A percentile compares a stretch with the other conserved stretches of the same genome.
Evolutionary conservation across 2,888 invertebrate species (phyloP).

Genomic region (Lasioglossum lativentre): DNA sequence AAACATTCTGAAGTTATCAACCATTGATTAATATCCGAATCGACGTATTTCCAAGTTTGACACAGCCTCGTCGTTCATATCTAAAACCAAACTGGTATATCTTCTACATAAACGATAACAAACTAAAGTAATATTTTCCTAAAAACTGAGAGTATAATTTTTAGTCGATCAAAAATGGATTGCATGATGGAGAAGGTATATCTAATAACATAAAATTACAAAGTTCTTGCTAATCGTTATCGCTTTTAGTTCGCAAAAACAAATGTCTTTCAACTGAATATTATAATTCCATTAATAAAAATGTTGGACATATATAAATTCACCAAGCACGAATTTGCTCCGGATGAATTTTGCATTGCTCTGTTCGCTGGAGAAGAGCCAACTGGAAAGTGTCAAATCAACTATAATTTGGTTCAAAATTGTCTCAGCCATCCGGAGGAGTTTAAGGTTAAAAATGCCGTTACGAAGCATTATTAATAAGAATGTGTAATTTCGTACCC

Average conservation of each 20-base stretch:
- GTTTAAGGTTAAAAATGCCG: slow-evolving; percentile 37
- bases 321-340: slow-evolving; percentile 20
- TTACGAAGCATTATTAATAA: not conserved
- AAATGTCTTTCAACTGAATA: slow-evolving; percentile 48
- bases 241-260: slow-evolving; percentile 35
- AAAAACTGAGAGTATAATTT: not conserved
- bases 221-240: not conserved
- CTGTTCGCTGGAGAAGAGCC: slow-evolving; percentile 26
- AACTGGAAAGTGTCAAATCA: not conserved
- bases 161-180: slow-evolving; percentile 22
- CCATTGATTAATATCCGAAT: slow-evolving; percentile 2
- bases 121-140: not conserved
- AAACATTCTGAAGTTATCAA: not conserved
- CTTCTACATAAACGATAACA: not conserved
- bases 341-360: slow-evolving; percentile 57
- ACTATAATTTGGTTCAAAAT: slow-evolving; percentile 4
- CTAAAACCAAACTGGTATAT: not conserved
- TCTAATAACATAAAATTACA: not conserved
- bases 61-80: not conserved
- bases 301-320: slow-evolving; percentile 41
- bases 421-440: slow-evolving; percentile 16
- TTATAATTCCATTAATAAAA: slow-evolving; percentile 49
- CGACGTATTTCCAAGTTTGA: not conserved
- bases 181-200: slow-evolving; percentile 43
- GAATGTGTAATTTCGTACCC: not conserved